Evolutionary conservation across 2,888 invertebrate genomes (phyloP).

Genomic region (Drosophila neotestacea): DNA sequence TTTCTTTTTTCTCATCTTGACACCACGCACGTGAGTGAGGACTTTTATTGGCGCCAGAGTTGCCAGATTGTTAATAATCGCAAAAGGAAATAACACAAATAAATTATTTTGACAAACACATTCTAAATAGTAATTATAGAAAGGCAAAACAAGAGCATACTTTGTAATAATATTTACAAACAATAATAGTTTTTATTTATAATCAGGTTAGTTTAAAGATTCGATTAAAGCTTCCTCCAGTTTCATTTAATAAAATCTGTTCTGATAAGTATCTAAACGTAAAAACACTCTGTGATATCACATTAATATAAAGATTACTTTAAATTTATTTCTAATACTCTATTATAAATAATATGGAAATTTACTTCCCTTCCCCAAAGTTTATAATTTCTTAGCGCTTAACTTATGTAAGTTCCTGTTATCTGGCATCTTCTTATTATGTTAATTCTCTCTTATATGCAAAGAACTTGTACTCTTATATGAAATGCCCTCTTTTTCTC

Average conservation of each 20-base stretch:
- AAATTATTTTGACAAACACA: background rate
- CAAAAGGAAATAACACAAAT: background rate
- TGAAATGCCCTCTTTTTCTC: slow-evolving; percentile 5
- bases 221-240: background rate
- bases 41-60: slow-evolving; percentile 14
- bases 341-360: background rate
- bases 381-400: slow-evolving; percentile 1
- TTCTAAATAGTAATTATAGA: background rate
- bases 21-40: slow-evolving; percentile 60
- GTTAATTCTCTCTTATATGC: slow-evolving; percentile 41
- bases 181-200: background rate
- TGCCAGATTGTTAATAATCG: slow-evolving; percentile 34
- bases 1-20: slow-evolving; percentile 13
- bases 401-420: slow-evolving; percentile 56
- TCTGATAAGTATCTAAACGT: background rate
- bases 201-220: background rate
- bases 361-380: too few species aligned
- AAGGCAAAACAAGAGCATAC: too few species aligned
- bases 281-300: too few species aligned
- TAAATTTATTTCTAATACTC: too few species aligned
- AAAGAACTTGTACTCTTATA: slow-evolving; percentile 21
- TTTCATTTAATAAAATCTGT: background rate
- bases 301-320: too few species aligned
- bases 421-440: slow-evolving; percentile 50
- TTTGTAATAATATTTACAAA: background rate